Evolutionary conservation across 1,140 invertebrate species (phyloP), one percentile per base, ranked within the genome.

Genomic region (Chironomus striatipennis): DNA sequence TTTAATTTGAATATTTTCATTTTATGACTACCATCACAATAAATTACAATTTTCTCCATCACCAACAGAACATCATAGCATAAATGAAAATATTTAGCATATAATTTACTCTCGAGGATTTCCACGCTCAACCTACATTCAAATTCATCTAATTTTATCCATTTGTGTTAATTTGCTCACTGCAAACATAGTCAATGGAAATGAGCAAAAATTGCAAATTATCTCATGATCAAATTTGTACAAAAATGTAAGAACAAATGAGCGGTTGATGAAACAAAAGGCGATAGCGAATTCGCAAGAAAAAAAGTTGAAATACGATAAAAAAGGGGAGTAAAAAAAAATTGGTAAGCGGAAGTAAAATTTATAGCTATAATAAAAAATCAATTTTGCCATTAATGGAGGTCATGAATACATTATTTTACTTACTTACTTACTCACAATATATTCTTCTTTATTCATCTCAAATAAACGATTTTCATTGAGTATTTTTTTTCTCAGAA

Each of bases 341-440:
- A 57, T 57, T n/a, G n/a, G 8, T 15, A 15, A 57, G 8, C 47
- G 47, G 47, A 57, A 57, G 47, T 57, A 57, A 57, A 57, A 57
- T 57, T 57, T 57, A 57, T 57, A n/a, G 47, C 47, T 57, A 10
- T 57, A 57, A 57, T 57, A 57, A 57, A 57, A 57, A 57, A 57
- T 57, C 47, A 57, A 57, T 57, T 57, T 57, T 57, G 47, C 47
- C 12, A 57, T 57, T 57, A 57, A 57, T 57, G 47, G n/a, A 57
- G 47, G 47, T 57, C 47, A 57, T 57, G 47, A 57, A 57, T 57
- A 57, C 47, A 57, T 57, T 57, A 57, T 34, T 2, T 34, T 34
- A 34, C 24, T 34, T 34, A 34, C 24, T 34, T 34, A 34, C 24
- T 34, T 34, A 34, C 12, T 57, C n/a, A 57, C 47, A 57, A 57